Base-by-base conservation (phyloP, 2,888 invertebrate species). In the Cheilosia vernalis region DNA sequence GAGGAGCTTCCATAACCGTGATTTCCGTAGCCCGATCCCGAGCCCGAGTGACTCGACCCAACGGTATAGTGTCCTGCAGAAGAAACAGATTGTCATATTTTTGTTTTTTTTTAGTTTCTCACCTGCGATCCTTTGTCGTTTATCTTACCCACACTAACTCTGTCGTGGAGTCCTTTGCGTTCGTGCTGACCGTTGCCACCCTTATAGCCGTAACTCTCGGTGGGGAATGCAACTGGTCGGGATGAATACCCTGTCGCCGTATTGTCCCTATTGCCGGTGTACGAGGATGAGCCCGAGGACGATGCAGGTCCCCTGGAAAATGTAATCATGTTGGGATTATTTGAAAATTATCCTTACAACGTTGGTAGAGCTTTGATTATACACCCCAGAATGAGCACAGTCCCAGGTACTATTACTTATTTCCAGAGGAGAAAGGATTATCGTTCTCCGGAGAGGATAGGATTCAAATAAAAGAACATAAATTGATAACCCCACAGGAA, bases 21-120 rank as follows among this genome's bases (percentile, higher is more conserved):
- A 47, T 87, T 87, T 17, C 87, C 88, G 17, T 92, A 93, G 4
- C 92, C 94, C 15, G 61, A 60, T 5, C 87, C 88, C 17, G 92
- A 93, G 4, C 92, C 94, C 9, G 30, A 2, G 30, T 82, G 82
- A 27, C 67, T 58, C 27, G 66, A 40, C 53, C 19, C 64, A 9
- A 64, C 44, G 40, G 58, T 70, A 30, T 76, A 76, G 70, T 85
- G 81, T 72, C 76, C 85, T 85, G 61, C 17, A 67, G 61, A 42
- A 60, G 13, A 60, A 84, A 66, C 27, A 51, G 56, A 47, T 60
- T 37, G 47, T 51, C 42, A 69, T 53, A 56, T 42, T 58, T 60
- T 55, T 42, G 37, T 30, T 47, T n/a, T n/a, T 21, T 56, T 21
- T n/a, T 61, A 40, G 17, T 15, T 61, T 53, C 49, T 42, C 63